These are phyloP conservation scores for Synanthedon vespiformis DNA, from an alignment of 2,888 invertebrate species.

Conservation along the genomic window DNA sequence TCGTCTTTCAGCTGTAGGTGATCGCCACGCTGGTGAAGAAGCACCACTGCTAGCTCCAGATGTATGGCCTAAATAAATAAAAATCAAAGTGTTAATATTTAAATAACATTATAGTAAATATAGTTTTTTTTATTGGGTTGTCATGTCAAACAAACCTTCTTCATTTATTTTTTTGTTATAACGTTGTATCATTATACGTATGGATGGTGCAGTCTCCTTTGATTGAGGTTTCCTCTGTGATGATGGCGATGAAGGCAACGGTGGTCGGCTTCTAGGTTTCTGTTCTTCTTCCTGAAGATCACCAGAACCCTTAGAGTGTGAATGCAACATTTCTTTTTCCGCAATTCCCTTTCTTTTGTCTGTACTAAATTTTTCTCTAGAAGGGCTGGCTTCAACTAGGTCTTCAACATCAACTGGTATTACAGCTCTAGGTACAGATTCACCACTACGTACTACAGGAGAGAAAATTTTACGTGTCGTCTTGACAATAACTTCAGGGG, in stretches of 20 bases:
- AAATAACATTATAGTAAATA: neutral
- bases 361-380: slow-evolving; percentile 14
- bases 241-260: slow-evolving; percentile 73
- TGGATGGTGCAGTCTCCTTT: slow-evolving; percentile 78
- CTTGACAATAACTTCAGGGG: slow-evolving; percentile 79
- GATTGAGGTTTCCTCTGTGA: slow-evolving; percentile 62
- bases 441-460: slow-evolving; percentile 73
- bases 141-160: slow-evolving; percentile 38
- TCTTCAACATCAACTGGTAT: slow-evolving; percentile 58
- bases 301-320: slow-evolving; percentile 38
- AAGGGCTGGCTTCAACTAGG: slow-evolving; percentile 41
- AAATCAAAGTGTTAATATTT: neutral
- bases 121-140: neutral
- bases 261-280: slow-evolving; percentile 54
- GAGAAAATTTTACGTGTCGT: slow-evolving; percentile 85
- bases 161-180: slow-evolving; percentile 75
- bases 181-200: slow-evolving; percentile 77
- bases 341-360: slow-evolving; percentile 20
- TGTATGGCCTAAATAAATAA: slow-evolving; percentile 33
- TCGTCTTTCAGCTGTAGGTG: slow-evolving; percentile 72
- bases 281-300: slow-evolving; percentile 52
- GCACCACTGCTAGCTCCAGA: slow-evolving; percentile 72
- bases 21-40: slow-evolving; percentile 76
- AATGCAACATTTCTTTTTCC: slow-evolving; percentile 19
- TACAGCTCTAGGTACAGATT: slow-evolving; percentile 62